Evolutionary conservation across 1,140 invertebrate genomes (phyloP), one percentile per base, ranked within the genome.

Genomic region (Stenopsyche tienmushanensis): DNA sequence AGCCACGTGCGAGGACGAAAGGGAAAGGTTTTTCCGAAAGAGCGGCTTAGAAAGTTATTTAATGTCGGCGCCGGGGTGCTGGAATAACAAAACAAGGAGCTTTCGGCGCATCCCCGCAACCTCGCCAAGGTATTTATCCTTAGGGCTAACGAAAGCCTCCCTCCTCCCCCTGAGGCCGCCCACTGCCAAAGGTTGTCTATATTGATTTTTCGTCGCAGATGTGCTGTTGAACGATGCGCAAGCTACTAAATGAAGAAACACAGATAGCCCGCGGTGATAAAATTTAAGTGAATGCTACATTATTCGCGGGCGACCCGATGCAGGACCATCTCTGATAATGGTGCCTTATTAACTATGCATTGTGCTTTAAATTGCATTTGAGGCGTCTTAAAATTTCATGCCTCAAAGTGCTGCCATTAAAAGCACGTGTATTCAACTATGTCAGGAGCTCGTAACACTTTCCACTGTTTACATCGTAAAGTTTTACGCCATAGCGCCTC

Each of bases 121-220:
- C 64, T 70, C 68, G 59, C 68, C 64, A 64, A 70, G 68, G 67
- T 69, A 69, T 69, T 69, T 69, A 69, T 69, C 67, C 67, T 65
- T 69, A 69, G 63, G 63, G 63, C 67, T 63, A 69, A 69, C 67
- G 64, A 69, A 66, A 60, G 57, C 44, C 20, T 39, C 62, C 62
- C 25, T 18, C 62, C 25, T 18, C 52, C 49, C 59, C 23, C 29
- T 7, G 24, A 9, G 3, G 39, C 10, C 5, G 20, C 29, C 53
- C 59, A 62, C 41, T 58, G 57, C 64, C 64, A 59, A 64, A 66
- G 68, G 68, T 65, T 64, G 64, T 65, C 68, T 60, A 66, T 70
- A 70, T 70, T 70, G 68, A 70, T 70, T 70, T 70, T 70, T 62
- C 68, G 66, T 57, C 63, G 63, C 58, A 65, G 63, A 66, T 63